A percentile compares a stretch with the other conserved stretches of the same genome.
phyloP scores from a whole-genome alignment of 2,113 vertebrate genomes.

The Centropristis striata region DNA sequence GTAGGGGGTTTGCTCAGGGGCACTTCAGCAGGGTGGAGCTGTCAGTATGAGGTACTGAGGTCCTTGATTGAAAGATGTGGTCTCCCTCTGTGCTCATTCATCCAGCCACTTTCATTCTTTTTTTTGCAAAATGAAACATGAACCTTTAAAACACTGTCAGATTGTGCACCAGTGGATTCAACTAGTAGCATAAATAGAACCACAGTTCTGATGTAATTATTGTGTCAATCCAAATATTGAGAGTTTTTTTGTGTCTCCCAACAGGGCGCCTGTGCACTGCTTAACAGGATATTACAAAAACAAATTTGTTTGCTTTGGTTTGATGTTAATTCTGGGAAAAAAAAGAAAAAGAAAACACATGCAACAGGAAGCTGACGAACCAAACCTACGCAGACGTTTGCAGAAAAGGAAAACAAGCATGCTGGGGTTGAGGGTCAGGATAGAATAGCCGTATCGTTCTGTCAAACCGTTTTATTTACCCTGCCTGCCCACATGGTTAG shows the following conservation, averaged over 20 bases:
- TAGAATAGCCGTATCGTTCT: constrained; percentile 47
- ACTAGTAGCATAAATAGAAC: neutral
- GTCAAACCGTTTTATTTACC: constrained; percentile 48
- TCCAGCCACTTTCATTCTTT: neutral
- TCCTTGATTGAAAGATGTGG: neutral
- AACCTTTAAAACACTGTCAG: neutral
- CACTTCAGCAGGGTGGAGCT: neutral
- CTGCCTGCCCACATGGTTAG: constrained; percentile 58
- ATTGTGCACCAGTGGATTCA: constrained; percentile 1
- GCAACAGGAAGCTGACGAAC: constrained; percentile 26
- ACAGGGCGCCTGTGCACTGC: constrained; percentile 9
- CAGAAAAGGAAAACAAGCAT: constrained; percentile 40
- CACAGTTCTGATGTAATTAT: constrained; percentile 40
- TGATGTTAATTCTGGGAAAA: constrained; percentile 38
- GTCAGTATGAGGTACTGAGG: neutral
- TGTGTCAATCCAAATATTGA: constrained; percentile 44
- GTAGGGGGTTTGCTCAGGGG: neutral
- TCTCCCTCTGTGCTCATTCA: neutral
- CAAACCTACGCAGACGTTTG: constrained; percentile 45
- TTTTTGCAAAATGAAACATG: neutral
- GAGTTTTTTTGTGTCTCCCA: constrained; percentile 4
- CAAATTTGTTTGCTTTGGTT: constrained; percentile 46
- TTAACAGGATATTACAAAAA: constrained; percentile 29
- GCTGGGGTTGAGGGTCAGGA: constrained; percentile 53
- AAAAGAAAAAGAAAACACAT: constrained; percentile 4